Conservation (phyloP, 1,140 invertebrate species). For the Scaptomyza montana region DNA sequence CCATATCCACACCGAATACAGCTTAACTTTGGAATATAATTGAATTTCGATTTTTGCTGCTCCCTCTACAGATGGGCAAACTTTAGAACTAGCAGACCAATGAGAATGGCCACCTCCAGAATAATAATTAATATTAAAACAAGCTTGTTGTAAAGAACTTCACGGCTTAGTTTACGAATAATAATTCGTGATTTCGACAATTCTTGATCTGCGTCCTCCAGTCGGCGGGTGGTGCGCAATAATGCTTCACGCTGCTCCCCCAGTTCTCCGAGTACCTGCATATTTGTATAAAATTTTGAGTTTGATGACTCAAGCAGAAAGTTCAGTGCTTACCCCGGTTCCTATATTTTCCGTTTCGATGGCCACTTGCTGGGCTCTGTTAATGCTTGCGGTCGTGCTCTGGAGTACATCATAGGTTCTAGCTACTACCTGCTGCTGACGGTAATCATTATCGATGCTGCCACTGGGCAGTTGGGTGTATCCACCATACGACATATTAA, state of each 20-base stretch:
- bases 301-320: background rate
- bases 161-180: constrained; percentile 83
- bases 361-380: constrained; percentile 89
- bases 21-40: constrained; percentile 49
- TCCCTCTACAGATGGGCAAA: constrained; percentile 47
- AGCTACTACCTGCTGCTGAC: constrained; percentile 60
- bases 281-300: constrained; percentile 1
- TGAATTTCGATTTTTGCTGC: background rate
- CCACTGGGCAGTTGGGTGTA: constrained; percentile 68
- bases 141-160: constrained; percentile 85
- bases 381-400: constrained; percentile 57
- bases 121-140: constrained; percentile 84
- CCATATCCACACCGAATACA: constrained; percentile 41
- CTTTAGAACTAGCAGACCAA: constrained; percentile 71
- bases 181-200: constrained; percentile 81
- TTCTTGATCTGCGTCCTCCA: constrained; percentile 84
- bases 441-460: constrained; percentile 44
- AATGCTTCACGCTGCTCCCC: constrained; percentile 84
- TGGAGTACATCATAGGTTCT: constrained; percentile 69
- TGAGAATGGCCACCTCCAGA: constrained; percentile 80
- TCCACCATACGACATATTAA: constrained; percentile 53
- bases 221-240: constrained; percentile 83
- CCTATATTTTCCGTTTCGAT: constrained; percentile 92
- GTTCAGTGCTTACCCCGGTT: constrained; percentile 86
- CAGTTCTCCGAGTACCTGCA: constrained; percentile 81